phyloP scores from a whole-genome alignment of 2,888 invertebrate genomes.

The Pomacea canaliculata region DNA sequence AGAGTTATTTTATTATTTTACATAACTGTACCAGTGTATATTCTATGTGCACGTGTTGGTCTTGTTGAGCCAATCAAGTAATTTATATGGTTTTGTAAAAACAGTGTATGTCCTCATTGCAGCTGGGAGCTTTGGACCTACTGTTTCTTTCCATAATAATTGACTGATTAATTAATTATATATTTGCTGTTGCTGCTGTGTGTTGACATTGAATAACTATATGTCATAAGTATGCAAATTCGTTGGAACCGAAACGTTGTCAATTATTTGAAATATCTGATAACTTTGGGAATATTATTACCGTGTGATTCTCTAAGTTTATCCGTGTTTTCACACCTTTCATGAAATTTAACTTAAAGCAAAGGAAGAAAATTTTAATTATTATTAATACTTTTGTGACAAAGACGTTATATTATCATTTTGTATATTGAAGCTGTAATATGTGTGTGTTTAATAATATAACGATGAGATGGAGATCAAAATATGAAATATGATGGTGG shows the following conservation, averaged over 20 bases:
- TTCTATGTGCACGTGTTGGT: constrained; percentile 7
- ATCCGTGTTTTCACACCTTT: no score
- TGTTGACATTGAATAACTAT: constrained; percentile 1
- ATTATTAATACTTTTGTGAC: no score
- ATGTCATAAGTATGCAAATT: constrained; percentile 3
- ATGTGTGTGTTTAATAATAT: no score
- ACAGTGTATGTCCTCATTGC: background rate
- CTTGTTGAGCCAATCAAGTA: background rate
- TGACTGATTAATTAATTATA: constrained; percentile 5
- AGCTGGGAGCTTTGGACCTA: constrained; percentile 4
- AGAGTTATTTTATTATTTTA: constrained; percentile 31
- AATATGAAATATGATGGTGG: no score
- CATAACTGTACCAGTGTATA: constrained; percentile 23
- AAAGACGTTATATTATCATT: no score
- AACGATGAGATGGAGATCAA: no score
- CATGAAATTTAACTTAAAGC: no score
- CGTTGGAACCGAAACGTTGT: background rate
- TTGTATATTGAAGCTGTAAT: no score
- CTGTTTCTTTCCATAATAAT: background rate
- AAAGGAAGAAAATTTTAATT: no score
- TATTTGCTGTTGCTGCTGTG: constrained; percentile 1
- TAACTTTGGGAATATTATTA: no score
- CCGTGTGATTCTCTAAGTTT: no score
- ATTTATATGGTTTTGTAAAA: constrained; percentile 2
- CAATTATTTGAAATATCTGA: no score